These are phyloP conservation scores for Apogon hyalosoma DNA, from an alignment of 2,797 vertebrate species.

Conservation along the genomic window DNA sequence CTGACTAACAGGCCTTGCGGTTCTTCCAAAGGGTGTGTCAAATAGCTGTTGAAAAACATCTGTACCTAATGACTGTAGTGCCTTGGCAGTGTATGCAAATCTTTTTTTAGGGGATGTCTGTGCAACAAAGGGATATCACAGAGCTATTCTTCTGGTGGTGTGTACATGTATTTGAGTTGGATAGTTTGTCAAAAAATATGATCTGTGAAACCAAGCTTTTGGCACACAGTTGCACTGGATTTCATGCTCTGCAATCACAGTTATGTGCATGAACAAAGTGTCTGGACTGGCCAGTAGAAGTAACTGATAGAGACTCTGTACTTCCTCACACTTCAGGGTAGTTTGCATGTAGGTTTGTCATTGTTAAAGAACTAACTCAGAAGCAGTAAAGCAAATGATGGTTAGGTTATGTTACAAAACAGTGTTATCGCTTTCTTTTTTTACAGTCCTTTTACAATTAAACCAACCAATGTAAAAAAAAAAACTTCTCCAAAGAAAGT, in stretches of 20 bases:
- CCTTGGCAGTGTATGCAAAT: slow-evolving; percentile 5
- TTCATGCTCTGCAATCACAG: slow-evolving; percentile 5
- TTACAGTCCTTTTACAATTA: slow-evolving; percentile 7
- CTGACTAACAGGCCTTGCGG: slow-evolving; percentile 21
- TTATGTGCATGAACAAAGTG: slow-evolving; percentile 9
- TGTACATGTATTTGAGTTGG: not conserved
- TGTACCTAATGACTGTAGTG: slow-evolving; percentile 28
- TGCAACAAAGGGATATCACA: slow-evolving; percentile 12
- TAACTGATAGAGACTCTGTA: slow-evolving; percentile 21
- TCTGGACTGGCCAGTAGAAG: slow-evolving; percentile 29
- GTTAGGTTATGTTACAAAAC: not conserved
- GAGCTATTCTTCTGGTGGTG: slow-evolving; percentile 7
- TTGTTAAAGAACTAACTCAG: slow-evolving; percentile 20
- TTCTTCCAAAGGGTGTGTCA: slow-evolving; percentile 51
- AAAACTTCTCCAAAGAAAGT: not conserved
- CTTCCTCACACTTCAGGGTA: slow-evolving; percentile 13
- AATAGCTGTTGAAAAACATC: slow-evolving; percentile 55
- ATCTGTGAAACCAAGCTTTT: slow-evolving; percentile 14
- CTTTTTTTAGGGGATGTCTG: slow-evolving; percentile 12
- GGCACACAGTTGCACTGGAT: not conserved
- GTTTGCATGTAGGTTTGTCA: slow-evolving; percentile 47
- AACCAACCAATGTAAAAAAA: not conserved
- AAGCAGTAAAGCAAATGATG: slow-evolving; percentile 2
- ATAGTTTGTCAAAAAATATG: slow-evolving; percentile 10
- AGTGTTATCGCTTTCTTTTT: not conserved